phyloP scores from a whole-genome alignment of 2,888 invertebrate genomes.

The Euzetes globulus region DNA sequence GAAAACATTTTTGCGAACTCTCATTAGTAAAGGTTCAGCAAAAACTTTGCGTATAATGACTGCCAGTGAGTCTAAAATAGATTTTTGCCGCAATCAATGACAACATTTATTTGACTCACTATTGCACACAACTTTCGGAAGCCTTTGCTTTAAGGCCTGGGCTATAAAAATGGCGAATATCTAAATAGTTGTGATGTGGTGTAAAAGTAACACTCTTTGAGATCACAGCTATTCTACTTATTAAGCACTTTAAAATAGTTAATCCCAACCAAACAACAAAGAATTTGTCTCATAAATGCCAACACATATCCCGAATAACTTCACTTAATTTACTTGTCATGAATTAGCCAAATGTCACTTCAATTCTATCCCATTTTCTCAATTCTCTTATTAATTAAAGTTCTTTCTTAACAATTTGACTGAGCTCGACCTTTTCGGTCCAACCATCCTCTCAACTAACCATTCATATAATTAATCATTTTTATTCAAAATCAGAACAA shows the following conservation, averaged over 20 bases:
- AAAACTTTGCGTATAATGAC: conserved; percentile 16
- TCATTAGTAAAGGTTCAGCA: conserved; percentile 29
- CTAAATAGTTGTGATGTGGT: neutral
- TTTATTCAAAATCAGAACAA: no score
- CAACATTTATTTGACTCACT: neutral
- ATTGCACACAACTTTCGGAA: neutral
- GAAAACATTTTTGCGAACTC: neutral
- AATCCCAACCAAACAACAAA: neutral
- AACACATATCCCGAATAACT: conserved; percentile 3
- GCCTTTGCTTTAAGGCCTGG: neutral
- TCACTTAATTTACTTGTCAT: conserved; percentile 16
- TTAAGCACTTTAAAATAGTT: neutral
- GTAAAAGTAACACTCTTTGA: conserved; percentile 22
- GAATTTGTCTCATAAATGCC: neutral
- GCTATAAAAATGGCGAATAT: conserved; percentile 3
- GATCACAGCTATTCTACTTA: neutral
- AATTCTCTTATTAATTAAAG: neutral
- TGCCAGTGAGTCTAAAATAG: conserved; percentile 12
- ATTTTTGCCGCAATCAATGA: conserved; percentile 11
- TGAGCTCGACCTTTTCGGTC: no score
- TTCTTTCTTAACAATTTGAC: neutral
- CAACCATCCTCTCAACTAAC: no score
- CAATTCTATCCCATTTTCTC: neutral
- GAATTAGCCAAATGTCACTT: conserved; percentile 23
- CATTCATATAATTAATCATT: no score